phyloP scores from a whole-genome alignment of 2,113 vertebrate genomes.

The Prinia subflava region DNA sequence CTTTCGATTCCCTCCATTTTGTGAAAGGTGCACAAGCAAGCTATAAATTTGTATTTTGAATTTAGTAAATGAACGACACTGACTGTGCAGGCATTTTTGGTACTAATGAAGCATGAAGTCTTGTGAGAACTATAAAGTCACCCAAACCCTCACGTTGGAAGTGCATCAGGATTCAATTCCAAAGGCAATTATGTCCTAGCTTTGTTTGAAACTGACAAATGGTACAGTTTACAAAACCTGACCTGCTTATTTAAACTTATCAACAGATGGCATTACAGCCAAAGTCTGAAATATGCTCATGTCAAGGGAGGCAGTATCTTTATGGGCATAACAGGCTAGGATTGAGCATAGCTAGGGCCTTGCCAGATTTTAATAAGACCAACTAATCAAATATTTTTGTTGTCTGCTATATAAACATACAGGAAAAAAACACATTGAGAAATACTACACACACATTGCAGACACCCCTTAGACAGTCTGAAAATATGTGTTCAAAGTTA shows the following conservation, averaged over 20 bases:
- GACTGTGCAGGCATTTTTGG: background rate
- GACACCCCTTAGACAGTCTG: background rate
- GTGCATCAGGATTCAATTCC: background rate
- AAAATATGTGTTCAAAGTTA: background rate
- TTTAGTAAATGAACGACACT: background rate
- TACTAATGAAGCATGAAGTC: background rate
- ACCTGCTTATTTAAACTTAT: conserved; percentile 12
- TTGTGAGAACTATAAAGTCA: background rate
- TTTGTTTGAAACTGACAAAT: background rate
- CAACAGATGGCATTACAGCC: conserved; percentile 1
- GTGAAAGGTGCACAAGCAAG: background rate
- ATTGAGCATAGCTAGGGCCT: background rate
- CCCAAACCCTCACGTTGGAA: background rate
- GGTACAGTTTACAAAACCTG: background rate
- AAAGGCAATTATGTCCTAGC: background rate
- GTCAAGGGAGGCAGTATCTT: background rate
- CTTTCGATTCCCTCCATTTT: background rate
- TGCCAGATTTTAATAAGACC: background rate
- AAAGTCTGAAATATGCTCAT: background rate
- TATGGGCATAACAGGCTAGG: background rate
- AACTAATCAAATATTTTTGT: conserved; percentile 14
- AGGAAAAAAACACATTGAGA: background rate
- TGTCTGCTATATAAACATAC: background rate
- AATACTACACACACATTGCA: background rate
- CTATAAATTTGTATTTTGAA: background rate